Conservation (phyloP, 2,113 vertebrate genomes). For the Microcebus ravelobensis region DNA sequence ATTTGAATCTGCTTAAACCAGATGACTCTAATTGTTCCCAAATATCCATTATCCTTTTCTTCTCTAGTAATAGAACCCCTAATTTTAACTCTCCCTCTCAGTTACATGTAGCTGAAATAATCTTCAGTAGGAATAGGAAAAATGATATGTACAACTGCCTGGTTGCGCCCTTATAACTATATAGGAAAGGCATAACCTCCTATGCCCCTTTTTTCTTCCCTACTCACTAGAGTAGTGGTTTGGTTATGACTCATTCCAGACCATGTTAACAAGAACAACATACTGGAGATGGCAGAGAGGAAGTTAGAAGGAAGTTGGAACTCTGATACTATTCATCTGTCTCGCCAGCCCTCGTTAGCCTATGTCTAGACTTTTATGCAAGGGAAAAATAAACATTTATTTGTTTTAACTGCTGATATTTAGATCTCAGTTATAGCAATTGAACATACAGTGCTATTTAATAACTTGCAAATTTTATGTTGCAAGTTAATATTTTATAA, state of each 20-base stretch:
- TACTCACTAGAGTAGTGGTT: neutral
- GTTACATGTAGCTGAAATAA: neutral
- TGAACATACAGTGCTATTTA: slow-evolving; percentile 2
- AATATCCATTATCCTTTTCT: neutral
- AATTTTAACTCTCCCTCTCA: slow-evolving; percentile 44
- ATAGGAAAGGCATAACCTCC: neutral
- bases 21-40: neutral
- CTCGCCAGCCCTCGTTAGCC: neutral
- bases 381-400: neutral
- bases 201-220: neutral
- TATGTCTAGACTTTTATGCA: neutral
- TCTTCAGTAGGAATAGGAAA: accelerated
- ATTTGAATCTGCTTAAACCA: slow-evolving; percentile 7
- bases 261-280: neutral
- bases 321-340: neutral
- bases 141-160: neutral
- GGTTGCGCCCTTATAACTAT: neutral
- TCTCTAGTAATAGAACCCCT: neutral
- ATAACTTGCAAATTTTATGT: slow-evolving; percentile 24
- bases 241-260: neutral
- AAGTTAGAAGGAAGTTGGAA: neutral
- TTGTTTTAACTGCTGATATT: slow-evolving; percentile 42
- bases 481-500: slow-evolving; percentile 49
- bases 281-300: neutral
- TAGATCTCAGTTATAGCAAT: slow-evolving; percentile 14